These are phyloP conservation scores for Ophiothrix spiculata DNA, from an alignment of 35 echinoderm and acorn worm species.

Conservation along the genomic window DNA sequence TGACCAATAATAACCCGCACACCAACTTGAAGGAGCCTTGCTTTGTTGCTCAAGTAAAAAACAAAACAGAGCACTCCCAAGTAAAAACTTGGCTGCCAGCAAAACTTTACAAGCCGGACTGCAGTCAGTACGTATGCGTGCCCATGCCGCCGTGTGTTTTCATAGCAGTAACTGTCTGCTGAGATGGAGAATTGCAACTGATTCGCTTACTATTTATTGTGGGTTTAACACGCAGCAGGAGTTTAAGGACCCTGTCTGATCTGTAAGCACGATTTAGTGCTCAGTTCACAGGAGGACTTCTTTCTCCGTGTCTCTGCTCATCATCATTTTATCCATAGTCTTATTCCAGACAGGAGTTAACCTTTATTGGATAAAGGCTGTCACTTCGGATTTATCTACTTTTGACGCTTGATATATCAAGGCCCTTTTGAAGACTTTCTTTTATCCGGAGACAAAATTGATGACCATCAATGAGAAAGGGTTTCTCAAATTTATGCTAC, in stretches of 20 bases:
- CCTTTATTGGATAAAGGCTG: background rate
- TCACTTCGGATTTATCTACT: background rate
- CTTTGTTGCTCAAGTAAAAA: too few relatives aligned
- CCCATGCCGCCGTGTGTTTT: constrained; percentile 2
- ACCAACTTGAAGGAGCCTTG: too few relatives aligned
- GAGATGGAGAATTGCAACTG: background rate
- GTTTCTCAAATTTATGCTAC: background rate
- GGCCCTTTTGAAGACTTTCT: background rate
- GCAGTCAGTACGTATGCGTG: background rate
- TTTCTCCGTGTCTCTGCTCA: background rate
- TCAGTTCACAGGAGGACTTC: background rate
- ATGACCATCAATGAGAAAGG: background rate
- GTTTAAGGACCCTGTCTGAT: background rate
- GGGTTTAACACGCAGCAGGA: background rate
- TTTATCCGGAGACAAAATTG: background rate
- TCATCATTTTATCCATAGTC: background rate
- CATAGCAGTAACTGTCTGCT: background rate
- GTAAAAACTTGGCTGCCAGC: background rate
- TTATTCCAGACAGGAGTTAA: background rate
- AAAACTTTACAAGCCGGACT: background rate
- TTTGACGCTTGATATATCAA: background rate
- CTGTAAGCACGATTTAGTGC: background rate
- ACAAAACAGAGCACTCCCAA: background rate
- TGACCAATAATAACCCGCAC: background rate
- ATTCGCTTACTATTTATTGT: constrained; percentile 4